phyloP scores from a whole-genome alignment of 2,113 vertebrate species.

The Triplophysa rosa region DNA sequence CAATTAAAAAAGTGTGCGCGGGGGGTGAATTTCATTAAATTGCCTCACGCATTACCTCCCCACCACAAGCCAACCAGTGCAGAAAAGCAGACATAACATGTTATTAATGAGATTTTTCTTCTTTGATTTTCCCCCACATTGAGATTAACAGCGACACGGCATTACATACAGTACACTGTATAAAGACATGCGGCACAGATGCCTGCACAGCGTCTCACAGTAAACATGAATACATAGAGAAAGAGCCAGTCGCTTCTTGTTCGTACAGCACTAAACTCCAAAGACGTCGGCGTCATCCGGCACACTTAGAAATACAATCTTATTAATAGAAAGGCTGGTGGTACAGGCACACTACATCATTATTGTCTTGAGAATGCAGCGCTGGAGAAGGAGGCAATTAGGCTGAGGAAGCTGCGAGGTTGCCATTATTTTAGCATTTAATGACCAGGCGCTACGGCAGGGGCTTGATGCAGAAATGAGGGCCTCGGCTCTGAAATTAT shows the following conservation, averaged over 20 bases:
- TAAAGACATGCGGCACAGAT: conserved; percentile 44
- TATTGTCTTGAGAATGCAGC: conserved; percentile 74
- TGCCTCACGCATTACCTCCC: conserved; percentile 3
- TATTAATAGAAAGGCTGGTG: conserved; percentile 73
- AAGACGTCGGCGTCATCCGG: conserved; percentile 59
- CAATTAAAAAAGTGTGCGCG: conserved; percentile 61
- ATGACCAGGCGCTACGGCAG: conserved; percentile 75
- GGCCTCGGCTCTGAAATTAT: conserved; percentile 77
- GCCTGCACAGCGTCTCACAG: conserved; percentile 57
- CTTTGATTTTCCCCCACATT: conserved; percentile 62
- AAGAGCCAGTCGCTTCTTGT: conserved; percentile 59
- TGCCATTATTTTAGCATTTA: conserved; percentile 82
- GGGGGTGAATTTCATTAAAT: conserved; percentile 70
- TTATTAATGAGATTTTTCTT: conserved; percentile 66
- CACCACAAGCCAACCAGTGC: conserved; percentile 43
- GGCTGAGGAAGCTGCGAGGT: conserved; percentile 74
- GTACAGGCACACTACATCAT: conserved; percentile 72
- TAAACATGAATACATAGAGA: conserved; percentile 57
- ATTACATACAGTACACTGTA: conserved; percentile 54
- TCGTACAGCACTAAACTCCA: conserved; percentile 53
- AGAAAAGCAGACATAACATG: conserved; percentile 60
- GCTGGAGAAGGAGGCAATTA: conserved; percentile 77
- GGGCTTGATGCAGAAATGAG: conserved; percentile 76
- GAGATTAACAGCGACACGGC: conserved; percentile 61
- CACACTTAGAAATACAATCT: conserved; percentile 72